Evolutionary conservation across 2,113 vertebrate genomes (phyloP), one percentile per base, ranked within the genome.

Genomic region (Lathamus discolor): DNA sequence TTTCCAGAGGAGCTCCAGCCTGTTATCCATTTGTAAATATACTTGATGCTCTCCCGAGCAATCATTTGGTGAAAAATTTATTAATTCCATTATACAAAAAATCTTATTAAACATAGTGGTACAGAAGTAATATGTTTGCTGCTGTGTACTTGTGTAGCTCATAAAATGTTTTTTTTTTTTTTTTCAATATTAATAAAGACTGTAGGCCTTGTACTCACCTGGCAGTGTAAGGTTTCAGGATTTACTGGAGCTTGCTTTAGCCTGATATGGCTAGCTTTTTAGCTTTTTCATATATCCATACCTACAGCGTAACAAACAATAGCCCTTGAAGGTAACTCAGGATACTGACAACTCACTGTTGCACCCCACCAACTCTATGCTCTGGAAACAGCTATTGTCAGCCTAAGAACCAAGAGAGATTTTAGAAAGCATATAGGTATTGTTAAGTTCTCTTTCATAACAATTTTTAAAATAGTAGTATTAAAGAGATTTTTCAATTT

Each of bases 401-500:
- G 13, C 10, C 48, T 23, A 64, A 55, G 18, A 83, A 73, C 52
- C 19, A 25, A 68, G 20, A 72, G 3, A 2, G 8, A 49, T 37
- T 79, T 91, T 54, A 46, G 28, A 73, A 91, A 83, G 57, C 4
- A 5, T 1, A 1, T 10, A 66, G 6, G 4, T 17, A 44, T 23
- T 43, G 4, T 2, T 20, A 66, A 46, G 13, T 18, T 23, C 41
- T 41, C 14, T 73, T 82, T 57, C 31, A 49, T 7, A 48, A 39
- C 2, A 0, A 0, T 17, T 74, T 73, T 27, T 2, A 17, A 77
- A 84, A 43, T n/a, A 35, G 1, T 59, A 13, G 13, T 57, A 28
- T 64, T 77, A 74, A 35, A 27, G 13, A 78, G 14, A 1, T 1
- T 20, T 52, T 72, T 52, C 20, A 33, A 55, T 62, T 78, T 90